Evolutionary conservation across 2,888 invertebrate species (phyloP).

Genomic region (Masnerella sp.): DNA sequence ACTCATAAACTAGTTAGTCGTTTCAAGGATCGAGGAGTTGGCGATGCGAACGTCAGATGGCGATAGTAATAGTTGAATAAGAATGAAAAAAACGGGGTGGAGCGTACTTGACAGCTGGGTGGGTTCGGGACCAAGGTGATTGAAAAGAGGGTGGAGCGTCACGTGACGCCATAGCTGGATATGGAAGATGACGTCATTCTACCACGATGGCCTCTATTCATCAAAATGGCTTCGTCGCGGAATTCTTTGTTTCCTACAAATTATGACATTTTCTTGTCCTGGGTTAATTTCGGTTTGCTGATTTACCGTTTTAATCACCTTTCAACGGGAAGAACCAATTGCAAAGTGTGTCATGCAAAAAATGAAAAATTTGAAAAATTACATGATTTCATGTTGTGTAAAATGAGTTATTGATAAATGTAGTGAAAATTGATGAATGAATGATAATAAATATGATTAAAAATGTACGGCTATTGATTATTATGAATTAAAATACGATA

Average conservation of each 20-base stretch:
- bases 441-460: too few species aligned
- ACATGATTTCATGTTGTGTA: too few species aligned
- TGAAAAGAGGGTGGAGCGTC: conserved; percentile 82
- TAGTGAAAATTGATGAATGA: too few species aligned
- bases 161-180: conserved; percentile 77
- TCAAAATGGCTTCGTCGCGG: conserved; percentile 79
- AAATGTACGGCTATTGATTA: too few species aligned
- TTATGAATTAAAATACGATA: too few species aligned
- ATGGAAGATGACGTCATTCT: conserved; percentile 77
- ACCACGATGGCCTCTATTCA: conserved; percentile 82
- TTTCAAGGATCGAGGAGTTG: conserved; percentile 71
- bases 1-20: conserved; percentile 69
- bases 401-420: too few species aligned
- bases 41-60: conserved; percentile 72
- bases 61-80: conserved; percentile 73
- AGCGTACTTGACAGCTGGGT: conserved; percentile 78
- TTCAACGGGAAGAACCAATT: too few species aligned
- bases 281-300: too few species aligned
- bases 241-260: conserved; percentile 67
- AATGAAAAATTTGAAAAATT: too few species aligned
- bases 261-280: conserved; percentile 25
- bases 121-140: conserved; percentile 79
- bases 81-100: conserved; percentile 76
- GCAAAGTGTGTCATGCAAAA: too few species aligned
- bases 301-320: too few species aligned